Conservation (phyloP, 2,797 vertebrate genomes). For the Huso huso region DNA sequence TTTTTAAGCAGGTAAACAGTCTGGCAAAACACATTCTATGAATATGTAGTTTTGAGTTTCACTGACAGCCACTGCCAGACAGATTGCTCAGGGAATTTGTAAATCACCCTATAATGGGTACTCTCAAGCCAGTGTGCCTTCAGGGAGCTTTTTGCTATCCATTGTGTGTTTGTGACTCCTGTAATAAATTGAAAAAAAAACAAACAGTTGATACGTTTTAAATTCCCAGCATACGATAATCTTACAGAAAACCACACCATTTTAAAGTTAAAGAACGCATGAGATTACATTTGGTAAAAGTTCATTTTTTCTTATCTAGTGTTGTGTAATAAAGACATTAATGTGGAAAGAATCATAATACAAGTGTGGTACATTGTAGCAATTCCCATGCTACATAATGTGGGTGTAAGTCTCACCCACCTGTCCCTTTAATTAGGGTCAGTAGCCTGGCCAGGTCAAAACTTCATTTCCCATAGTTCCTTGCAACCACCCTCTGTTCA, state of each 20-base stretch:
- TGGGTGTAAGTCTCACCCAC: no score
- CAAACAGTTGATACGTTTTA: constrained; percentile 32
- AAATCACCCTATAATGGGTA: constrained; percentile 6
- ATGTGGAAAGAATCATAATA: no score
- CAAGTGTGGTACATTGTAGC: no score
- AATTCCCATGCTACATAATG: no score
- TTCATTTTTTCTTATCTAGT: no score
- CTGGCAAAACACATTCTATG: not conserved
- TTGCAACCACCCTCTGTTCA: no score
- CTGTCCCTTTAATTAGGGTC: no score
- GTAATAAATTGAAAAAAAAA: constrained; percentile 36
- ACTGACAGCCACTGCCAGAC: not conserved
- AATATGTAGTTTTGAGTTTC: not conserved
- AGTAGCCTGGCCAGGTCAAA: no score
- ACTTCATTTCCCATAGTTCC: no score
- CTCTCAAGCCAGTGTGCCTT: constrained; percentile 29
- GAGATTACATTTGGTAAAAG: no score
- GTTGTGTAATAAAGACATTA: no score
- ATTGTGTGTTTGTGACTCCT: constrained; percentile 36
- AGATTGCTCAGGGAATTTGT: not conserved
- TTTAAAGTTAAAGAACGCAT: not conserved
- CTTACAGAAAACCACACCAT: constrained; percentile 2
- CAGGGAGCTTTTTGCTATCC: constrained; percentile 51
- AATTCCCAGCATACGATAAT: constrained; percentile 18
- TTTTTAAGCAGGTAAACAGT: constrained; percentile 3